Conservation (phyloP, 2,797 vertebrate species). For the Myotis planiceps region DNA sequence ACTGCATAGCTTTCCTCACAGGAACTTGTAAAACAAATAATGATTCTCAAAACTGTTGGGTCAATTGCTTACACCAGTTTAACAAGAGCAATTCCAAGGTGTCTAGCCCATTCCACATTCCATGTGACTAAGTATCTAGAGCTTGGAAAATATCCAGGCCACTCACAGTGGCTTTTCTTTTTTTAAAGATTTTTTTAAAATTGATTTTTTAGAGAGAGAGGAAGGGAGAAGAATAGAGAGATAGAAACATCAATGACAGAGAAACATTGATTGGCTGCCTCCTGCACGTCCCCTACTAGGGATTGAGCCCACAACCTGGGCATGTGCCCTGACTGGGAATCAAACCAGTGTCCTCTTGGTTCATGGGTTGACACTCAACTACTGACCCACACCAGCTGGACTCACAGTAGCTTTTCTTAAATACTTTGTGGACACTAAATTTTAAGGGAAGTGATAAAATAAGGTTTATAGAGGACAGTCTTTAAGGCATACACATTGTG, state of each 20-base stretch:
- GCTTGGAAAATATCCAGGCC: constrained; percentile 56
- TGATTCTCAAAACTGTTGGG: constrained; percentile 62
- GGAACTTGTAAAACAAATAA: constrained; percentile 74
- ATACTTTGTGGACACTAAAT: neutral
- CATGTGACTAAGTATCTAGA: constrained; percentile 60
- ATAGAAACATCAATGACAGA: too few relatives aligned
- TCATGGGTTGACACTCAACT: too few relatives aligned
- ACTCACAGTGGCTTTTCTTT: constrained; percentile 41
- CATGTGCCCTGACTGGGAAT: too few relatives aligned
- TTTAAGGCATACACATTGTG: neutral
- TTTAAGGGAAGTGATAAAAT: constrained; percentile 43
- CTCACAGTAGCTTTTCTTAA: constrained; percentile 40
- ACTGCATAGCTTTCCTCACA: constrained; percentile 70
- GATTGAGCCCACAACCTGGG: too few relatives aligned
- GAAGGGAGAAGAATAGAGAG: too few relatives aligned
- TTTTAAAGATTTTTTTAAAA: neutral
- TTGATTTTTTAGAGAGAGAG: too few relatives aligned
- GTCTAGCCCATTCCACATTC: constrained; percentile 60
- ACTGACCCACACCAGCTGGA: neutral
- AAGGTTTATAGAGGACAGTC: neutral
- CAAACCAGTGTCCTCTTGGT: too few relatives aligned
- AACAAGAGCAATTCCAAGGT: constrained; percentile 72
- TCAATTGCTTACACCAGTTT: constrained; percentile 35
- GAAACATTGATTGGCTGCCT: too few relatives aligned
- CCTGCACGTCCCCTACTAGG: too few relatives aligned